These are phyloP conservation scores for Sarcophaga caerulescens DNA, from an alignment of 2,888 invertebrate species.

Conservation along the genomic window DNA sequence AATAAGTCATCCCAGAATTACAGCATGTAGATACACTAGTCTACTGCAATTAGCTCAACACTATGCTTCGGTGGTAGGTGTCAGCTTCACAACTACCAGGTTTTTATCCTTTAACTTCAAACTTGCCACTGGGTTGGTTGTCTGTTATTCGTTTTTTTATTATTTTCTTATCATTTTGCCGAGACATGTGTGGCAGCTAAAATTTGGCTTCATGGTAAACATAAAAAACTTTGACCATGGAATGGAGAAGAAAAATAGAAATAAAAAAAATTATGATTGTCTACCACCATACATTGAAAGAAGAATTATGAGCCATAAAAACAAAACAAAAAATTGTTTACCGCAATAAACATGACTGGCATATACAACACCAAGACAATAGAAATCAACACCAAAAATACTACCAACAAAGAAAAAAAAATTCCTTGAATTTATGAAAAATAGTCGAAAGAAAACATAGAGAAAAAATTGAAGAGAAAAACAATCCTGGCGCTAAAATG, in stretches of 20 bases:
- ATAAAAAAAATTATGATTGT: constrained; percentile 1
- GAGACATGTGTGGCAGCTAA: not conserved
- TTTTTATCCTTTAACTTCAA: too few species aligned
- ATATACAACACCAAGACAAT: constrained; percentile 2
- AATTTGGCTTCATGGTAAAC: not conserved
- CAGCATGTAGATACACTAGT: too few species aligned
- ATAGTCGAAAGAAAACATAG: not conserved
- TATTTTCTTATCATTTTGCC: not conserved
- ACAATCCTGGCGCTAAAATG: constrained; percentile 23
- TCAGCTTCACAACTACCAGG: too few species aligned
- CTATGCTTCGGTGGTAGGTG: too few species aligned
- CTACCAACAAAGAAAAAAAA: not conserved
- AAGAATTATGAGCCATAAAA: constrained; percentile 28
- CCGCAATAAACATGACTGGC: constrained; percentile 16
- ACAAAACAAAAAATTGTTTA: not conserved
- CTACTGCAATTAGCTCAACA: too few species aligned
- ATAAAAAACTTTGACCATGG: not conserved
- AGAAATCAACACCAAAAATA: not conserved
- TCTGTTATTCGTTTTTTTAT: not conserved
- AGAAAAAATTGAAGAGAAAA: not conserved
- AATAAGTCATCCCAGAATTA: too few species aligned
- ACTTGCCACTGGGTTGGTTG: not conserved
- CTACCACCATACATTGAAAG: not conserved
- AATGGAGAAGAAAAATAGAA: not conserved
- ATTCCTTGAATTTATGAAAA: not conserved